Evolutionary conservation across 1,140 invertebrate genomes (phyloP).

Genomic region (Eriocheir sinensis): DNA sequence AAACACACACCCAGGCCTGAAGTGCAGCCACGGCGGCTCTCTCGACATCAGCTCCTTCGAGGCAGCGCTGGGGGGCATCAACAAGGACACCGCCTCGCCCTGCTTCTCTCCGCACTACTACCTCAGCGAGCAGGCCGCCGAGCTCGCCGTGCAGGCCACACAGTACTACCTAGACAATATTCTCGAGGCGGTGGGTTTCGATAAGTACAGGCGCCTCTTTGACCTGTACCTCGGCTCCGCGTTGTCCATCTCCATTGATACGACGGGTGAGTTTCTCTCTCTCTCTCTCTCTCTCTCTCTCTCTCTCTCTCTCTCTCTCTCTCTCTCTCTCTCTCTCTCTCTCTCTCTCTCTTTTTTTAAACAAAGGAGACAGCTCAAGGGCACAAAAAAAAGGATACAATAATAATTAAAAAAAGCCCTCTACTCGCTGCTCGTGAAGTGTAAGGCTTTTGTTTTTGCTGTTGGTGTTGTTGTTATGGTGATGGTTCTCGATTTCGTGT

Average conservation of each 20-base stretch:
- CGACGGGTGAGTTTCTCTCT: slow-evolving; percentile 46
- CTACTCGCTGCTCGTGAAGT: too few relatives aligned
- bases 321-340: too few relatives aligned
- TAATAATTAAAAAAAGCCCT: too few relatives aligned
- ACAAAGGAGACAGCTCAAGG: too few relatives aligned
- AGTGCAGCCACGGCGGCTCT: slow-evolving; percentile 74
- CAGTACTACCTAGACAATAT: slow-evolving; percentile 62
- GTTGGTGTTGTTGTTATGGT: too few relatives aligned
- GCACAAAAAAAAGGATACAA: too few relatives aligned
- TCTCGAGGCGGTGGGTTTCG: slow-evolving; percentile 52
- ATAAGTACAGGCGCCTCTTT: slow-evolving; percentile 66
- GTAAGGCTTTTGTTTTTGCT: too few relatives aligned
- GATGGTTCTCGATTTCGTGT: too few relatives aligned
- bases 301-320: too few relatives aligned
- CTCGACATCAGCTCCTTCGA: slow-evolving; percentile 31
- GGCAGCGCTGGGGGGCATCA: slow-evolving; percentile 63
- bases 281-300: too few relatives aligned
- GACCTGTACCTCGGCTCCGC: slow-evolving; percentile 68
- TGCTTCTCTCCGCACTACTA: slow-evolving; percentile 78
- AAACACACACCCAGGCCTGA: slow-evolving; percentile 44
- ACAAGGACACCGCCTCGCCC: slow-evolving; percentile 70
- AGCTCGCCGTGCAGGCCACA: slow-evolving; percentile 67
- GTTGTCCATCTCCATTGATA: slow-evolving; percentile 70
- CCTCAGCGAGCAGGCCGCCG: slow-evolving; percentile 60
- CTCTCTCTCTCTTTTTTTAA: too few relatives aligned